Conservation (phyloP, 2,113 vertebrate species). For the Rhadina sibilatrix region DNA sequence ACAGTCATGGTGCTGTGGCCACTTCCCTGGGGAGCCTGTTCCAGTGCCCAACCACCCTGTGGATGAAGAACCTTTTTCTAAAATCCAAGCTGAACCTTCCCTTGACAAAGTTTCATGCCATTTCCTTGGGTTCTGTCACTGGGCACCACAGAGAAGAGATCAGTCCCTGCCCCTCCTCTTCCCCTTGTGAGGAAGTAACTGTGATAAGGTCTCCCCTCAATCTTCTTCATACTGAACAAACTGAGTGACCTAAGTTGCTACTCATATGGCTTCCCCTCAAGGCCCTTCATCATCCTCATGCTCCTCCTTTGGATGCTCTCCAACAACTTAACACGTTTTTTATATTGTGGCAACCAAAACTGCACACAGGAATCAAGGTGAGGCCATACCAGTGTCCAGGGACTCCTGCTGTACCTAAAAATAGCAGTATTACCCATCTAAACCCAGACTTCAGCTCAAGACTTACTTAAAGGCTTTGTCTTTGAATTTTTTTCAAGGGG, state of each 20-base stretch:
- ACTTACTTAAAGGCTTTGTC: neutral
- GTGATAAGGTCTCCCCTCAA: neutral
- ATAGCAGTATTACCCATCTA: neutral
- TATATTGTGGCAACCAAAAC: neutral
- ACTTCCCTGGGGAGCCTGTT: neutral
- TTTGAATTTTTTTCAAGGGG: neutral
- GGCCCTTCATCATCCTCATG: neutral
- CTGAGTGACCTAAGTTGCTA: neutral
- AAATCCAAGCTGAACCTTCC: neutral
- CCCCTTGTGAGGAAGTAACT: neutral
- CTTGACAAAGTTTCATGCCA: neutral
- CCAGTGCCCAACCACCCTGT: neutral
- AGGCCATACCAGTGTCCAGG: neutral
- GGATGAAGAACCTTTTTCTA: neutral
- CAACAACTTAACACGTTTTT: neutral
- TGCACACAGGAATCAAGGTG: too few relatives aligned
- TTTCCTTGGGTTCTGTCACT: neutral
- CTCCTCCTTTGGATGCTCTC: neutral
- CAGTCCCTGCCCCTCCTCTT: neutral
- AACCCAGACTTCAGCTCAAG: neutral
- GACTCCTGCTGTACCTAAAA: neutral
- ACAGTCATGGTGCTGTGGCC: neutral
- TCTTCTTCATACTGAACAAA: neutral
- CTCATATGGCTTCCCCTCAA: neutral
- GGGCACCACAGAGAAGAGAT: neutral